These are phyloP conservation scores for Parasteatoda lunata DNA, from an alignment of 2,888 invertebrate species.

Conservation along the genomic window DNA sequence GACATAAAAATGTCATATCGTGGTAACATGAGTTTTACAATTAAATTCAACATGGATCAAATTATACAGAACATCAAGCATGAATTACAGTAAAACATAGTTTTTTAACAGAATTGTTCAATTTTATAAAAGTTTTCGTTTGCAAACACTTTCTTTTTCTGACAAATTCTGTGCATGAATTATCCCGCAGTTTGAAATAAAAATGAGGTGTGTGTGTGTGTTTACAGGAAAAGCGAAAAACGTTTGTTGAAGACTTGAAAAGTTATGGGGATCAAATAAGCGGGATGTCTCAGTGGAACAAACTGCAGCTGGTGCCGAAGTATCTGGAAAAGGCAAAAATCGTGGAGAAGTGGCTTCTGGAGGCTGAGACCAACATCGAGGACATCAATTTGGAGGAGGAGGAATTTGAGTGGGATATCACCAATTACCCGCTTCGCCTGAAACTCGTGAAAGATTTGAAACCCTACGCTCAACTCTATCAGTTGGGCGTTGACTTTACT, in stretches of 20 bases:
- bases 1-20: no score
- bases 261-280: slow-evolving; percentile 22
- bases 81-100: no score
- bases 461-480: slow-evolving; percentile 91
- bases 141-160: no score
- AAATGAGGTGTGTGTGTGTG: no score
- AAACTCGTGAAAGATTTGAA: slow-evolving; percentile 82
- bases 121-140: no score
- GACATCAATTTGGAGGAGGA: slow-evolving; percentile 93
- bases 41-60: no score
- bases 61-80: no score
- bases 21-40: no score
- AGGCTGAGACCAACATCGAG: slow-evolving; percentile 86
- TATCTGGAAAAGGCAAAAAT: slow-evolving; percentile 88
- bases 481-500: slow-evolving; percentile 89
- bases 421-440: slow-evolving; percentile 90
- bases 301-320: slow-evolving; percentile 85
- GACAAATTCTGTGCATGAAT: no score
- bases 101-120: no score
- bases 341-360: slow-evolving; percentile 82
- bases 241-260: slow-evolving; percentile 42
- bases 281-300: slow-evolving; percentile 77
- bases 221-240: slow-evolving; percentile 36
- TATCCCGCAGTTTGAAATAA: no score
- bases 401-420: slow-evolving; percentile 89